phyloP scores from a whole-genome alignment of 2,797 vertebrate species.

The Pantherophis alleghaniensis region DNA sequence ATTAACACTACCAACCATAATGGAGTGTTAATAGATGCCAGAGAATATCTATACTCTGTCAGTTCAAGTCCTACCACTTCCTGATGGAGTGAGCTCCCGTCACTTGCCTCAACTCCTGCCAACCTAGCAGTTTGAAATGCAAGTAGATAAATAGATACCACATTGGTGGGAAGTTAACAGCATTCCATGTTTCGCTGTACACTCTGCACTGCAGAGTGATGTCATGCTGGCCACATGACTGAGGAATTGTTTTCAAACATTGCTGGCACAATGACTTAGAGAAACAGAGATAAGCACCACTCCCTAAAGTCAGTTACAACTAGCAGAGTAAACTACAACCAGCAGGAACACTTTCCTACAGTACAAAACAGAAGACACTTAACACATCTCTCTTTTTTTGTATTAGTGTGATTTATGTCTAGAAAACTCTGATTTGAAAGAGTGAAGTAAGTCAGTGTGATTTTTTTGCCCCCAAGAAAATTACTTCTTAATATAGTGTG shows the following conservation, averaged over 20 bases:
- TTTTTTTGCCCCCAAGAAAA: not conserved
- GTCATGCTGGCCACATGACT: not conserved
- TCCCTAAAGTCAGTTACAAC: not conserved
- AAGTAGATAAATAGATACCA: not conserved
- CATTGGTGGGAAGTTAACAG: not conserved
- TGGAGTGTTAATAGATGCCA: not conserved
- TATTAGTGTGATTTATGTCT: not conserved
- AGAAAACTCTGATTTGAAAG: not conserved
- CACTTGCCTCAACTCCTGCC: not conserved
- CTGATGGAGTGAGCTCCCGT: not conserved
- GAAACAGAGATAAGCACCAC: not conserved
- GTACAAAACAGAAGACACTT: slow-evolving; percentile 46
- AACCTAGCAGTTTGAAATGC: not conserved
- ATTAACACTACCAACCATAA: not conserved
- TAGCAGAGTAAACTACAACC: not conserved
- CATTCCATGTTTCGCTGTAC: not conserved
- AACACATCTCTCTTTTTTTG: not conserved
- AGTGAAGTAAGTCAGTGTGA: not conserved
- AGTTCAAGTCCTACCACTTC: not conserved
- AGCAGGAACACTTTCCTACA: not conserved
- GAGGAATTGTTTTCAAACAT: not conserved
- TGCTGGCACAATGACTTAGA: not conserved
- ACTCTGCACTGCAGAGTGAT: not conserved
- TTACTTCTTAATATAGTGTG: not conserved
- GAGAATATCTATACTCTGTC: not conserved